phyloP scores from a whole-genome alignment of 2,888 invertebrate genomes.

The Drosophila ezoana region DNA sequence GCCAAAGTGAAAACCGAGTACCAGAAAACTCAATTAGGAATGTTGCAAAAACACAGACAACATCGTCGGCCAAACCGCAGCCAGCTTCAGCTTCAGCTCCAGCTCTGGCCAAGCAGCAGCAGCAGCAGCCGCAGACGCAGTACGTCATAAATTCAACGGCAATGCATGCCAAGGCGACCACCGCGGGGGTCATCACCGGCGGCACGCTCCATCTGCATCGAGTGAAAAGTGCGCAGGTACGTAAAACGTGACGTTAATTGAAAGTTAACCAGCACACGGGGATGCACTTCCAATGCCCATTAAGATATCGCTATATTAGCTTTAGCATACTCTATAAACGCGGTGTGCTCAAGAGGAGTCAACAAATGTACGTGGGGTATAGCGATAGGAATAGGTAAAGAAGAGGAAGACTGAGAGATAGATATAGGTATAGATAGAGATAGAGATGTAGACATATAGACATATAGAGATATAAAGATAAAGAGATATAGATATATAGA shows the following conservation, averaged over 20 bases:
- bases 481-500: too few species aligned
- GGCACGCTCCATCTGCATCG: conserved; percentile 70
- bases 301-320: conserved; percentile 1
- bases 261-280: conserved; percentile 47
- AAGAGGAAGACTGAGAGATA: not conserved
- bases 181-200: conserved; percentile 68
- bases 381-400: too few species aligned
- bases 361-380: not conserved
- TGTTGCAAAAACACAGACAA: conserved; percentile 62
- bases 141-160: conserved; percentile 77
- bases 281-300: not conserved
- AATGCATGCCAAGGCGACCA: conserved; percentile 72
- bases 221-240: conserved; percentile 69
- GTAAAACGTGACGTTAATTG: conserved; percentile 66
- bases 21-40: conserved; percentile 78
- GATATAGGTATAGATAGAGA: too few species aligned
- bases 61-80: conserved; percentile 32
- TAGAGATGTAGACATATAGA: too few species aligned
- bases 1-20: conserved; percentile 74
- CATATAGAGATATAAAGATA: too few species aligned
- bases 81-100: conserved; percentile 16
- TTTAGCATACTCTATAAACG: conserved; percentile 4
- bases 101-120: conserved; percentile 27
- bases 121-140: conserved; percentile 56
- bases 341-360: not conserved